These are phyloP conservation scores for Ispidina lecontei DNA, from an alignment of 2,797 vertebrate genomes.

Conservation along the genomic window DNA sequence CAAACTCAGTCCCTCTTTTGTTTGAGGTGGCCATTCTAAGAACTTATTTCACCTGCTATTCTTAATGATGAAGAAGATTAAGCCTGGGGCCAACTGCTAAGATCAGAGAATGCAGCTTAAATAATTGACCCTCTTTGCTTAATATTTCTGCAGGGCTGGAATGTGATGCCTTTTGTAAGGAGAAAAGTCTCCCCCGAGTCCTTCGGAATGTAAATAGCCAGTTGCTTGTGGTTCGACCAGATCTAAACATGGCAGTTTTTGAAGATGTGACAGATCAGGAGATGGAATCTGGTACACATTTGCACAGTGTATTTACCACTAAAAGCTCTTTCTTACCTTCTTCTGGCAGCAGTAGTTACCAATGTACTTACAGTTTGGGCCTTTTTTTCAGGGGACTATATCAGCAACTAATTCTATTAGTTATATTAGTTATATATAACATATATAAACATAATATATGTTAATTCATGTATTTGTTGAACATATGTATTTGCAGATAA, in stretches of 20 bases:
- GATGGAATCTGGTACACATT: slow-evolving; percentile 40
- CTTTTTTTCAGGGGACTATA: background rate
- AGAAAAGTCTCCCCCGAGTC: background rate
- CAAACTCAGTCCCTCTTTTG: background rate
- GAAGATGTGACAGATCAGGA: slow-evolving; percentile 47
- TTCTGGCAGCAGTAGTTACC: background rate
- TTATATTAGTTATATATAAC: too few species aligned
- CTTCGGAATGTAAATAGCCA: slow-evolving; percentile 45
- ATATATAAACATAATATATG: too few species aligned
- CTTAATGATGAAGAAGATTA: background rate
- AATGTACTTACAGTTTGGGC: background rate
- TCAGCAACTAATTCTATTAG: background rate
- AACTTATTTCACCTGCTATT: background rate
- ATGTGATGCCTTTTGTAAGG: slow-evolving; percentile 38
- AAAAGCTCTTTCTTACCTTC: background rate
- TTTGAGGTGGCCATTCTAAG: background rate
- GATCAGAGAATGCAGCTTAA: background rate
- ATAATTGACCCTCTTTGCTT: background rate
- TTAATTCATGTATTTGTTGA: background rate
- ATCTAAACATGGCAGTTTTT: slow-evolving; percentile 32
- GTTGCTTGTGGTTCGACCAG: slow-evolving; percentile 33
- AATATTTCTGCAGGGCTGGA: slow-evolving; percentile 5
- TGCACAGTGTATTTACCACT: background rate
- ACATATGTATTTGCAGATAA: background rate
- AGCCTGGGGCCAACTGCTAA: background rate